phyloP scores from a whole-genome alignment of 2,888 invertebrate species.

The Clistopyga incitator region DNA sequence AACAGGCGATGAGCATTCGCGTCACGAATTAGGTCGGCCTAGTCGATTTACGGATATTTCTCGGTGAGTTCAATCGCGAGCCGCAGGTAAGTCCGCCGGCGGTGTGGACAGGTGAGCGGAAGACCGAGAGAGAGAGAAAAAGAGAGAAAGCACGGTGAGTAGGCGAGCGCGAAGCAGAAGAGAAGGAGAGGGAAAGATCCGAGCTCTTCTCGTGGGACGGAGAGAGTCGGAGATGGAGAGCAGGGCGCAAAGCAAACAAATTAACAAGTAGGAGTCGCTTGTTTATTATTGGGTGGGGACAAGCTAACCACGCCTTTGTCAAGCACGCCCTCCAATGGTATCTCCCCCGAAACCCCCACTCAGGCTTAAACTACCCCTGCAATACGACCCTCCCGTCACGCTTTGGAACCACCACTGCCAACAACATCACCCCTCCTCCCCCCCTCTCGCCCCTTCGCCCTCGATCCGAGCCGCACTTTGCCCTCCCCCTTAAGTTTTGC shows the following conservation, averaged over 20 bases:
- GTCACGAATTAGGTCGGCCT: constrained; percentile 44
- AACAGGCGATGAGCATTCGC: constrained; percentile 7
- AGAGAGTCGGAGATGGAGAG: constrained; percentile 9
- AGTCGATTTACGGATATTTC: constrained; percentile 42
- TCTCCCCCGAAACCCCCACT: constrained; percentile 72
- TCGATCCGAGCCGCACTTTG: constrained; percentile 50
- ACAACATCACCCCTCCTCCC: constrained; percentile 47
- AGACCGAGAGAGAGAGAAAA: constrained; percentile 55
- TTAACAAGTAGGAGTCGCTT: constrained; percentile 81
- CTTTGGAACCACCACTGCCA: constrained; percentile 49
- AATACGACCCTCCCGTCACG: constrained; percentile 58
- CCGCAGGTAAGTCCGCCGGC: constrained; percentile 53
- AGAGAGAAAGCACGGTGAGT: neutral
- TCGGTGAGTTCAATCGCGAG: constrained; percentile 70
- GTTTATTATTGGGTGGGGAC: constrained; percentile 83
- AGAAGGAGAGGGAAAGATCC: constrained; percentile 12
- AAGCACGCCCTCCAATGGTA: constrained; percentile 81
- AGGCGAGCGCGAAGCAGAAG: neutral
- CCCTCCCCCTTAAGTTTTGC: constrained; percentile 66
- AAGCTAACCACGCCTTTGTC: constrained; percentile 82
- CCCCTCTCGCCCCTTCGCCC: constrained; percentile 24
- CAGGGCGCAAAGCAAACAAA: constrained; percentile 81
- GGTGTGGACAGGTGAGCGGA: constrained; percentile 52
- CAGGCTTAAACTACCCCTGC: constrained; percentile 59
- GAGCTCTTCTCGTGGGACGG: neutral